Evolutionary conservation across 2,888 invertebrate genomes (phyloP), one percentile per base, ranked within the genome.

Genomic region (Eupeodes luniger): DNA sequence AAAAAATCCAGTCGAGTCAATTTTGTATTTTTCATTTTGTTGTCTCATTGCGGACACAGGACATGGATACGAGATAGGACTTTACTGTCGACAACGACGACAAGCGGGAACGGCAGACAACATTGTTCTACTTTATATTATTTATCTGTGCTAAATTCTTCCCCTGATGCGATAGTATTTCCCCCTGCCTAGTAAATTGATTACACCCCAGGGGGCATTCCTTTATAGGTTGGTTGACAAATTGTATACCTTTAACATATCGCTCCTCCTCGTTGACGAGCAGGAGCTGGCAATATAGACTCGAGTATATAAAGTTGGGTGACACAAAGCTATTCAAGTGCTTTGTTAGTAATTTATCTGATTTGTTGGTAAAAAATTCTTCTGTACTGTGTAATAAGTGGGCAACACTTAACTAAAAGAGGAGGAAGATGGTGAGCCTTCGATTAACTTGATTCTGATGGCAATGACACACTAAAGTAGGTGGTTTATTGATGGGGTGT

Each of bases 301-400:
- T 66, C 10, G 40, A 47, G 40, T 44, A 27, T 44, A 47, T 79
- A 57, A 75, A 79, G 40, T 40, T 34, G 78, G 61, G 16, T 74
- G 67, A 61, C 72, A 83, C 11, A 67, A 27, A 19, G 78, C 51
- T 55, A 61, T 78, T 53, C 66, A 74, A 78, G 47, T 78, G 57
- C 36, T 64, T 77, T 82, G 82, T 72, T 55, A 51, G 66, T 72
- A 59, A 83, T 83, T 78, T 83, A 74, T 83, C 78, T 53, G 72
- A 72, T n/a, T 78, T 79, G 67, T 40, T 61, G 74, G 49, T 40
- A 40, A n/a, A 74, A 74, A 79, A 55, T 79, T 62, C 49, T 36
- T 2, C 47, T 11, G 11, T 44, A 47, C 47, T 12, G 12, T 59
- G 57, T 2, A 27, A 34, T 1, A 70, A 70, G 19, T 70, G 40